Evolutionary conservation across 2,113 vertebrate species (phyloP).

Genomic region (Phalacrocorax carbo): DNA sequence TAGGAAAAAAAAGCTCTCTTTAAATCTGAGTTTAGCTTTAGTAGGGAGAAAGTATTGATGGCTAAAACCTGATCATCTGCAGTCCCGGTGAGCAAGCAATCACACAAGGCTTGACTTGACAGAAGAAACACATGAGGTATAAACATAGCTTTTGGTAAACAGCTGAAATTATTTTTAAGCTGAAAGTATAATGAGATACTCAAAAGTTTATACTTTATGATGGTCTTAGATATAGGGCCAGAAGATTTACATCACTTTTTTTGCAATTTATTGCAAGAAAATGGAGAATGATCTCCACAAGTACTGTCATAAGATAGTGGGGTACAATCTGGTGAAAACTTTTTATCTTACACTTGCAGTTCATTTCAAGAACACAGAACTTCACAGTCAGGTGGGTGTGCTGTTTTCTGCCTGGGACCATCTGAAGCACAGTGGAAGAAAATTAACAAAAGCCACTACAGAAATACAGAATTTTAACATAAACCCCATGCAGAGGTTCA

Average conservation of each 20-base stretch:
- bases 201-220: not conserved
- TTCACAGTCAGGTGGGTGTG: not conserved
- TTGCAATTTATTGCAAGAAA: not conserved
- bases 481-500: not conserved
- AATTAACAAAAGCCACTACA: not conserved
- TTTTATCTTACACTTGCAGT: not conserved
- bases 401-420: not conserved
- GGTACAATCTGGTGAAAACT: not conserved
- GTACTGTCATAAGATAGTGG: not conserved
- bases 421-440: not conserved
- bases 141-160: not conserved
- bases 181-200: not conserved
- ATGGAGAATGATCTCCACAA: not conserved
- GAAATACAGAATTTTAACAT: not conserved
- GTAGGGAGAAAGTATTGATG: not conserved
- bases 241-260: not conserved
- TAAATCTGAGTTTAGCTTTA: not conserved
- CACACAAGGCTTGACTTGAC: not conserved
- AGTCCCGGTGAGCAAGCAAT: not conserved
- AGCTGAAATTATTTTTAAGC: not conserved
- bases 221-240: not conserved
- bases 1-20: not conserved
- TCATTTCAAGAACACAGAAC: not conserved
- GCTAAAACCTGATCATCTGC: not conserved
- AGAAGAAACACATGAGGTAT: not conserved